Evolutionary conservation across 2,797 vertebrate genomes (phyloP).

Genomic region (Poeciliopsis turneri): DNA sequence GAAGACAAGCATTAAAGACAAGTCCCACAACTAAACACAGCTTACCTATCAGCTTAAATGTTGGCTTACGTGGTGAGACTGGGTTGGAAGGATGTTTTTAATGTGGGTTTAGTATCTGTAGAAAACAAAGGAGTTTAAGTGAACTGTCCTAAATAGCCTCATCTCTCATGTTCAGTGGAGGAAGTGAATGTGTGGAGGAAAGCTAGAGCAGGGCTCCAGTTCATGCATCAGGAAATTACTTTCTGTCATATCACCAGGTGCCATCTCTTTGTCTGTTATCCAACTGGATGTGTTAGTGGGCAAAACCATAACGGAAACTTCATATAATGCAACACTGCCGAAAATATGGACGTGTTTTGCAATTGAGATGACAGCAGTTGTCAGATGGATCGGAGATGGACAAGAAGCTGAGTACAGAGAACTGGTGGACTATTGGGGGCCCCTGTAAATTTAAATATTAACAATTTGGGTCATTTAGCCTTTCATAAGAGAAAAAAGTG

Average conservation of each 20-base stretch:
- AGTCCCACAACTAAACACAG: no score
- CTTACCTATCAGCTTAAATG: background rate
- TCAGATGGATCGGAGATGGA: background rate
- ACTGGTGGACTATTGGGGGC: background rate
- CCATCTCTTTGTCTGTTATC: background rate
- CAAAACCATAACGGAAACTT: background rate
- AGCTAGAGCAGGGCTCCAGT: background rate
- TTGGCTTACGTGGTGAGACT: background rate
- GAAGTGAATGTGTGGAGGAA: background rate
- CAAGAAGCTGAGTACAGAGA: background rate
- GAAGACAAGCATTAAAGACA: no score
- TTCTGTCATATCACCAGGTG: background rate
- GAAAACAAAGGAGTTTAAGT: background rate
- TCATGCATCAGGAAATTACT: background rate
- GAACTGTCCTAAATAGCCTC: background rate
- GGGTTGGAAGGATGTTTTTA: background rate
- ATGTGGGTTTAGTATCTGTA: background rate
- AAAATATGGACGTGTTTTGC: background rate
- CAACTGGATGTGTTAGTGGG: background rate
- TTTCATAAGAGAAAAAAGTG: background rate
- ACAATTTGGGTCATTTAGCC: no score
- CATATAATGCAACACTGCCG: background rate
- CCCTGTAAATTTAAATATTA: background rate
- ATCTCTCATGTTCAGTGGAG: background rate
- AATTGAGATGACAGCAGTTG: background rate